Base-by-base conservation (phyloP, 1,140 invertebrate genomes). In the Drosophila watanabei region DNA sequence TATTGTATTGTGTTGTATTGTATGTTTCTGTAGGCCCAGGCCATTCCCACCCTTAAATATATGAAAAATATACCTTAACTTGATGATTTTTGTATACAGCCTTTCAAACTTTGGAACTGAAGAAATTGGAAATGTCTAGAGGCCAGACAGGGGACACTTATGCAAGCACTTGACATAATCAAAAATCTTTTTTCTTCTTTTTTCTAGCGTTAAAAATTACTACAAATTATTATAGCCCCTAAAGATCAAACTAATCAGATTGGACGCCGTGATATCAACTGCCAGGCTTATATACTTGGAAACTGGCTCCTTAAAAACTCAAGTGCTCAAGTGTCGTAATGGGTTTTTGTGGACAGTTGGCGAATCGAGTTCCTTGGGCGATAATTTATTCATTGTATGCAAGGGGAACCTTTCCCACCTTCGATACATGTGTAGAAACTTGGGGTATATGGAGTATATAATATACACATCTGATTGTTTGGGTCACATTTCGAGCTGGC, bases 331-430 rank as follows among this genome's bases (percentile, higher is more conserved):
- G 49, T 71, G 32, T 69, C 68, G 68, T 71, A 71, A 71, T 71
- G 45, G 49, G 33, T 46, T 66, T 57, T 46, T 71, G 63, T 48
- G 68, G 68, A 69, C 49, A 71, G 32, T 71, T 43, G 20, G 63
- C 49, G 33, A 56, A 69, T 37, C 33, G 28, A 24, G 49, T 46
- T 56, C 46, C 64, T 56, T 56, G 64, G 64, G n/a, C 24, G 68
- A 71, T 71, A 71, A 71, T 69, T 71, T 71, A 71, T 71, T 71
- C 68, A 71, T 57, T 30, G 32, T 41, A 39, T 59, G 45, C 65
- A 30, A 49, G 49, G n/a, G 11, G 51, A 52, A 73, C 52, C 30
- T 20, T 28, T 71, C 13, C 51, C 52, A 73, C 66, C 45, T 73
- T 35, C 11, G 16, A 30, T 41, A 51, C 32, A 59, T 20, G 54